Conservation (phyloP, 92 coral and sea anemone species). For the Diadumene lineata region DNA sequence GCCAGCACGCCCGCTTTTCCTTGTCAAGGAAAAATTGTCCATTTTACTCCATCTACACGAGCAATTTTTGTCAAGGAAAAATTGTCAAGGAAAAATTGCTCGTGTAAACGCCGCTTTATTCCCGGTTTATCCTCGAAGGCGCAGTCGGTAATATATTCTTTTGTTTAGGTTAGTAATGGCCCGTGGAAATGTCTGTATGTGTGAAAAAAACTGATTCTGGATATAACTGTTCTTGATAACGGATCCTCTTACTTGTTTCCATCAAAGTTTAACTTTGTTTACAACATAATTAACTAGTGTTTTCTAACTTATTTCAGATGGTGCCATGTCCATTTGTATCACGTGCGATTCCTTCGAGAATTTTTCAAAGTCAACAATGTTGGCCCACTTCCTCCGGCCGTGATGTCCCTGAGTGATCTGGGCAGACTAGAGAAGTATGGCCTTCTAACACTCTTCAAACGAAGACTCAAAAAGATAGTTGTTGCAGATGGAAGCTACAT, state of each 20-base stretch:
- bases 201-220: too few relatives aligned
- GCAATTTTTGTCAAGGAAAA: too few relatives aligned
- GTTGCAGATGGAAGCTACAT: constrained; percentile 77
- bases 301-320: constrained; percentile 44
- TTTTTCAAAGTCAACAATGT: constrained; percentile 63
- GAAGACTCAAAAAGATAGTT: constrained; percentile 67
- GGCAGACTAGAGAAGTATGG: constrained; percentile 91
- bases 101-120: too few relatives aligned
- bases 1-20: too few relatives aligned
- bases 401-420: constrained; percentile 73
- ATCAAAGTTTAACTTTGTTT: not conserved
- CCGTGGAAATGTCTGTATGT: too few relatives aligned
- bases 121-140: too few relatives aligned
- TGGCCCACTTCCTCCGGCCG: constrained; percentile 86
- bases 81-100: too few relatives aligned
- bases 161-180: too few relatives aligned
- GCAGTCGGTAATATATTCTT: too few relatives aligned
- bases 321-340: constrained; percentile 82
- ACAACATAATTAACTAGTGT: not conserved
- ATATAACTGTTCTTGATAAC: not conserved
- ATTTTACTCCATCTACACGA: too few relatives aligned
- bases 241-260: not conserved
- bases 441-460: constrained; percentile 67
- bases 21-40: too few relatives aligned
- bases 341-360: constrained; percentile 79